These are phyloP conservation scores for Azemiops feae DNA, from an alignment of 2,113 vertebrate species.

Conservation along the genomic window DNA sequence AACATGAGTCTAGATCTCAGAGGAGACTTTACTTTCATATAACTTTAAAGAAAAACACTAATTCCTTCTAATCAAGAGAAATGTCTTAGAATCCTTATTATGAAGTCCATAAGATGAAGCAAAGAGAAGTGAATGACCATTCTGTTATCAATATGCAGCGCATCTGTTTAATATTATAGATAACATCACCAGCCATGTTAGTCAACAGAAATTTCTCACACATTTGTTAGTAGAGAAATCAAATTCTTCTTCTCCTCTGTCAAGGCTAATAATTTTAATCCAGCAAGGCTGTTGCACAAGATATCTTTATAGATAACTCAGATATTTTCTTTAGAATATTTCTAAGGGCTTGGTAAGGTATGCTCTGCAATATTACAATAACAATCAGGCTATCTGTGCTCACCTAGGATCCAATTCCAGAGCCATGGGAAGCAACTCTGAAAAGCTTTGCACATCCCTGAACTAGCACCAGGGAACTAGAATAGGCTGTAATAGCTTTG, in stretches of 20 bases:
- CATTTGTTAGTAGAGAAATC: too few species aligned
- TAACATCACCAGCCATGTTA: background rate
- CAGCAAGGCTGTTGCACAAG: background rate
- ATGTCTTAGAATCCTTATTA: background rate
- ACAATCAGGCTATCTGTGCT: slow-evolving; percentile 50
- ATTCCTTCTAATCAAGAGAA: background rate
- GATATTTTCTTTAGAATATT: slow-evolving; percentile 20
- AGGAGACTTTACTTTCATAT: background rate
- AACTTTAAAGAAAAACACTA: background rate
- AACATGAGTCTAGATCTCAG: background rate
- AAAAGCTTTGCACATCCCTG: slow-evolving; percentile 35
- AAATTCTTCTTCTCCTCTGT: too few species aligned
- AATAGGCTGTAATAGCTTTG: slow-evolving; percentile 6
- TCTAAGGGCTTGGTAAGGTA: slow-evolving; percentile 18
- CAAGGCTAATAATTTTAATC: too few species aligned
- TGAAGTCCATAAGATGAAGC: background rate
- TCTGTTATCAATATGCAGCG: background rate
- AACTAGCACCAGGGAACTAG: slow-evolving; percentile 26
- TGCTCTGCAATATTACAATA: slow-evolving; percentile 44
- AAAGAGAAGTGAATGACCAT: background rate
- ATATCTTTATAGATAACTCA: background rate
- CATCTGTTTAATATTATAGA: background rate
- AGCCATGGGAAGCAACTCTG: slow-evolving; percentile 36
- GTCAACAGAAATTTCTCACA: background rate
- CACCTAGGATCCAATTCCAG: slow-evolving; percentile 47